Percentiles rank a stretch among this genome's conserved stretches.
Evolutionary conservation across 2,113 vertebrate species (phyloP).

Genomic region (Pollachius pollachius): DNA sequence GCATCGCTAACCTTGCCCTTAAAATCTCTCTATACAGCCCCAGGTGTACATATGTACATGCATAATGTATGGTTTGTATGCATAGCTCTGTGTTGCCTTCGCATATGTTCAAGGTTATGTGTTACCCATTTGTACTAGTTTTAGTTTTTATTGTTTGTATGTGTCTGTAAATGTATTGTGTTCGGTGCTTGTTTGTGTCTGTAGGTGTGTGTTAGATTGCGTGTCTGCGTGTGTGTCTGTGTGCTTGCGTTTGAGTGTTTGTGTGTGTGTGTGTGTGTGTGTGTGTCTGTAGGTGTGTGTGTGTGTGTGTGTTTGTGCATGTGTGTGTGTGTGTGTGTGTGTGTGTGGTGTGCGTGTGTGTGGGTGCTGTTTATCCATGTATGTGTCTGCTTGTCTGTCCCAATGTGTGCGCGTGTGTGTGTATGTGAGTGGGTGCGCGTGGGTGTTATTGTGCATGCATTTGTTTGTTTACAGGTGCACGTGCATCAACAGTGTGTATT

Average conservation of each 20-base stretch:
- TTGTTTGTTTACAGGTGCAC: slow-evolving; percentile 1
- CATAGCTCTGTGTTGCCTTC: too few relatives aligned
- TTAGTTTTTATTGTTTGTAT: too few relatives aligned
- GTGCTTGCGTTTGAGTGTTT: background rate
- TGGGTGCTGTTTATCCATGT: background rate
- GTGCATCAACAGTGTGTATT: background rate
- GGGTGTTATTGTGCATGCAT: slow-evolving; percentile 4
- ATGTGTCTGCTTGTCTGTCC: background rate
- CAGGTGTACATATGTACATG: background rate
- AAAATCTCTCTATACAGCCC: too few relatives aligned
- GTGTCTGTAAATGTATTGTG: too few relatives aligned
- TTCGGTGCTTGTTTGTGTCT: background rate
- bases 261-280: slow-evolving; percentile 5
- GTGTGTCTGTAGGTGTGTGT: slow-evolving; percentile 16
- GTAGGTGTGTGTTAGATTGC: background rate
- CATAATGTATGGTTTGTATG: too few relatives aligned
- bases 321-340: background rate
- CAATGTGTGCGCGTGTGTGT: slow-evolving; percentile 8
- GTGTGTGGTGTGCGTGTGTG: slow-evolving; percentile 1
- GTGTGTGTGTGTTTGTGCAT: slow-evolving; percentile 9
- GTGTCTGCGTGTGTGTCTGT: slow-evolving; percentile 7
- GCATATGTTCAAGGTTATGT: too few relatives aligned
- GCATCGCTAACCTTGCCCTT: too few relatives aligned
- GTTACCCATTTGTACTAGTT: too few relatives aligned
- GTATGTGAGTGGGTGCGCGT: slow-evolving; percentile 9